phyloP scores from a whole-genome alignment of 2,113 vertebrate species.

The Thermophis baileyi region DNA sequence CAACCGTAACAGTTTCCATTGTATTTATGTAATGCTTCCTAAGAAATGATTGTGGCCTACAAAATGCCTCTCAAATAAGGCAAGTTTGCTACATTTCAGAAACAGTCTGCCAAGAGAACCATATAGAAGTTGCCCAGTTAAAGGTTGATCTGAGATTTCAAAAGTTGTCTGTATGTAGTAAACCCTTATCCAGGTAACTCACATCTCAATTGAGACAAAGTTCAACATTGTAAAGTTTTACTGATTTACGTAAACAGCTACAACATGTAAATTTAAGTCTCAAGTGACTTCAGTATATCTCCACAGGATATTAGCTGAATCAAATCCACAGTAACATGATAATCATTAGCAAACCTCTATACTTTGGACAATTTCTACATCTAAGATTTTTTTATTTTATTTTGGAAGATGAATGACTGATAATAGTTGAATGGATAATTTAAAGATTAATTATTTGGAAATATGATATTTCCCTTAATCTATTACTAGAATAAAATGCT shows the following conservation, averaged over 20 bases:
- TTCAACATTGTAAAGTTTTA: not conserved
- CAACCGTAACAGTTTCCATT: conserved; percentile 22
- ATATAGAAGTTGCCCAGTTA: conserved; percentile 1
- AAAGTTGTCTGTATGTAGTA: not conserved
- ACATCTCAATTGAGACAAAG: not conserved
- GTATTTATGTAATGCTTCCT: not conserved
- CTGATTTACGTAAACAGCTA: not conserved
- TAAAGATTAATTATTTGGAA: not conserved
- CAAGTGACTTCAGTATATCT: not conserved
- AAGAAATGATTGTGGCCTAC: conserved; percentile 16
- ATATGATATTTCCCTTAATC: not conserved
- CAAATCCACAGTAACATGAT: not conserved
- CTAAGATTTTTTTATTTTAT: not conserved
- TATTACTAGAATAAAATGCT: not conserved
- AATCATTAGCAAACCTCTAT: not conserved
- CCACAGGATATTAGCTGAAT: not conserved
- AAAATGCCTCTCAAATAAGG: not conserved
- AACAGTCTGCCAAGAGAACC: conserved; percentile 25
- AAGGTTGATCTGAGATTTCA: conserved; percentile 10
- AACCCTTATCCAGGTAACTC: not conserved
- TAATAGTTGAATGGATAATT: not conserved
- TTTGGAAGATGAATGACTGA: not conserved
- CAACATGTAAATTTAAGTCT: not conserved
- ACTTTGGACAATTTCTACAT: not conserved
- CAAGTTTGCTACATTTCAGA: not conserved